Evolutionary conservation across 2,113 vertebrate genomes (phyloP).

Genomic region (Labeo catla): DNA sequence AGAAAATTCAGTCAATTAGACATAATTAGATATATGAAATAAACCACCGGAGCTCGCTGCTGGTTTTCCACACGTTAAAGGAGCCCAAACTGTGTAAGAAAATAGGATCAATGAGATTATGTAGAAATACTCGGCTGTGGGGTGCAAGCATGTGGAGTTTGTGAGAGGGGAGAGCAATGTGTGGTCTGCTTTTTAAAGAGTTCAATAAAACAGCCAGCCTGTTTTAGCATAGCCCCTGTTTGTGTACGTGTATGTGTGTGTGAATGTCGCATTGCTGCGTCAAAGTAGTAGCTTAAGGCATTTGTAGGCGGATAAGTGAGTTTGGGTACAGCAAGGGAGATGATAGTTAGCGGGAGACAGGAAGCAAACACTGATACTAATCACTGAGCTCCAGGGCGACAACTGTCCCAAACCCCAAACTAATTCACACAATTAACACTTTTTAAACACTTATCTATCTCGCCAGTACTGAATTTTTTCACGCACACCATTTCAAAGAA

Average conservation of each 20-base stretch:
- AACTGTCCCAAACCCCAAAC: conserved; percentile 34
- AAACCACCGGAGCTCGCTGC: conserved; percentile 24
- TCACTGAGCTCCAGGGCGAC: conserved; percentile 28
- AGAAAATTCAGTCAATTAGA: conserved; percentile 27
- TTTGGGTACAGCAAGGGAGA: conserved; percentile 33
- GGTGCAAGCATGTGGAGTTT: background rate
- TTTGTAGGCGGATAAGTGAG: conserved; percentile 22
- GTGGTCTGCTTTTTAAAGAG: conserved; percentile 12
- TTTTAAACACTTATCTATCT: conserved; percentile 18
- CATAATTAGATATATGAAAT: conserved; percentile 28
- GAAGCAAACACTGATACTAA: conserved; percentile 28
- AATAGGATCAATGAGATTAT: conserved; percentile 36
- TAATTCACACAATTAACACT: conserved; percentile 34
- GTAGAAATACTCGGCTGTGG: background rate
- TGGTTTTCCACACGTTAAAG: conserved; percentile 15
- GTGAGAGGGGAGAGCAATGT: conserved; percentile 10
- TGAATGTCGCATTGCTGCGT: background rate
- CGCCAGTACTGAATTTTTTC: background rate
- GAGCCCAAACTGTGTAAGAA: conserved; percentile 31
- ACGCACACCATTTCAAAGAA: conserved; percentile 7
- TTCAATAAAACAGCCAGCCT: conserved; percentile 2
- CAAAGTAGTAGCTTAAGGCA: conserved; percentile 37
- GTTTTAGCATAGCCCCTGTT: background rate
- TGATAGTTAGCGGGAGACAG: conserved; percentile 3
- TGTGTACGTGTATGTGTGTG: conserved; percentile 6